Evolutionary conservation across 2,888 invertebrate species (phyloP).

Genomic region (Hypolimnas misippus): DNA sequence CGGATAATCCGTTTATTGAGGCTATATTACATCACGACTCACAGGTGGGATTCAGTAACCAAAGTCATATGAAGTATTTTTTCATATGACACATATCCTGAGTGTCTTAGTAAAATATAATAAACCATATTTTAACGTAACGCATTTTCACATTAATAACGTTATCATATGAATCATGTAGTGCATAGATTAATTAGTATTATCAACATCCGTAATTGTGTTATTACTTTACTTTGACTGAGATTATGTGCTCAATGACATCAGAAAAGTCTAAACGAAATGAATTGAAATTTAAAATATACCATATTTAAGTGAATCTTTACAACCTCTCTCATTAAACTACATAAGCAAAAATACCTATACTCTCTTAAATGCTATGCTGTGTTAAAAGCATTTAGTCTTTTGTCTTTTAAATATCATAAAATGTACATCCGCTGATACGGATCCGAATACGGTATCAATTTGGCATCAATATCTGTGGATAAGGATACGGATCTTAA

Average conservation of each 20-base stretch:
- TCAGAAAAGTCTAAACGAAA: not conserved
- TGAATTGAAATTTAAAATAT: not conserved
- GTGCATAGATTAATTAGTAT: not conserved
- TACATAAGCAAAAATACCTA: not conserved
- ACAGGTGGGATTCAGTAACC: too few species aligned
- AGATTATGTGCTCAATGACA: not conserved
- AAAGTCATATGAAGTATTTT: too few species aligned
- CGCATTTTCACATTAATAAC: not conserved
- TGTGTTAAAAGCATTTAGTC: too few species aligned
- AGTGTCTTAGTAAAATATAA: not conserved
- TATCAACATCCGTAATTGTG: constrained; percentile 12
- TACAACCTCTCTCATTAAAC: not conserved
- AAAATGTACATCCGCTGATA: too few species aligned
- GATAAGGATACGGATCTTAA: too few species aligned
- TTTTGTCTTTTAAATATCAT: too few species aligned
- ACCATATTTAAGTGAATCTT: too few species aligned
- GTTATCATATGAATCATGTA: constrained; percentile 7
- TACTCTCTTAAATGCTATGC: not conserved
- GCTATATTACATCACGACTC: too few species aligned
- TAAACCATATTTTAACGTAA: not conserved
- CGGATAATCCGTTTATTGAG: too few species aligned
- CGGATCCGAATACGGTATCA: too few species aligned
- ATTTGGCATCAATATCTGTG: too few species aligned
- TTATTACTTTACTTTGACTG: not conserved
- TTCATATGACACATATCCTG: too few species aligned